Percentiles rank a stretch among this genome's conserved stretches.
Evolutionary conservation across 2,113 vertebrate species (phyloP).

Genomic region (Ictidomys tridecemlineatus): DNA sequence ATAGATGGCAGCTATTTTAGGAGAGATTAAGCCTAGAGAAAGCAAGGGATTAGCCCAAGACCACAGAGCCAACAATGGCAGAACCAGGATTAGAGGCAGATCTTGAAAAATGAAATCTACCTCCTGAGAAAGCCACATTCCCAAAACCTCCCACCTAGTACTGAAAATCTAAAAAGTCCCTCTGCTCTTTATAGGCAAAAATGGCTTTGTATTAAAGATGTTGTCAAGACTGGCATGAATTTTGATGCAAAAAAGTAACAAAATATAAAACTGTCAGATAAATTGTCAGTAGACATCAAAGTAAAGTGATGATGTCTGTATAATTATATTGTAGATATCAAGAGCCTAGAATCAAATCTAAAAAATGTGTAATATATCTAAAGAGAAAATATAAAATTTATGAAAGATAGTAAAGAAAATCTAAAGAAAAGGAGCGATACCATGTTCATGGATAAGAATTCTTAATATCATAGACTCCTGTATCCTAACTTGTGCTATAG

Average conservation of each 20-base stretch:
- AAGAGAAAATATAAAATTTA: slow-evolving; percentile 33
- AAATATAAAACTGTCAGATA: neutral
- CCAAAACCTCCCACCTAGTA: neutral
- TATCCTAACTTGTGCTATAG: neutral
- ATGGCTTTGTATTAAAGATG: neutral
- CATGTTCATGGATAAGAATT: slow-evolving; percentile 44
- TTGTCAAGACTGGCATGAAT: neutral
- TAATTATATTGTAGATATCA: neutral
- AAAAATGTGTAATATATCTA: neutral
- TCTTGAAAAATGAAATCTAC: neutral
- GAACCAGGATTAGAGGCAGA: neutral
- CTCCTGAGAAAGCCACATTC: neutral
- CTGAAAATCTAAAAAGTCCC: slow-evolving; percentile 34
- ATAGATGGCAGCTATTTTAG: neutral
- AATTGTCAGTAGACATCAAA: neutral
- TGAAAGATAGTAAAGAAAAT: slow-evolving; percentile 8
- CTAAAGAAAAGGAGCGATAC: neutral
- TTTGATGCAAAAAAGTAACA: neutral
- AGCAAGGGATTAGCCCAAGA: neutral
- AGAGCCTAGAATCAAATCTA: slow-evolving; percentile 21
- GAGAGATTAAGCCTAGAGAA: slow-evolving; percentile 7
- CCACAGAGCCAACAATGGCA: neutral
- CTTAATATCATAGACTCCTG: neutral
- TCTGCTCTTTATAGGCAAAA: neutral
- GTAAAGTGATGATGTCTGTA: neutral